phyloP scores from a whole-genome alignment of 2,797 vertebrate species.

The Rhyacichthys aspro region DNA sequence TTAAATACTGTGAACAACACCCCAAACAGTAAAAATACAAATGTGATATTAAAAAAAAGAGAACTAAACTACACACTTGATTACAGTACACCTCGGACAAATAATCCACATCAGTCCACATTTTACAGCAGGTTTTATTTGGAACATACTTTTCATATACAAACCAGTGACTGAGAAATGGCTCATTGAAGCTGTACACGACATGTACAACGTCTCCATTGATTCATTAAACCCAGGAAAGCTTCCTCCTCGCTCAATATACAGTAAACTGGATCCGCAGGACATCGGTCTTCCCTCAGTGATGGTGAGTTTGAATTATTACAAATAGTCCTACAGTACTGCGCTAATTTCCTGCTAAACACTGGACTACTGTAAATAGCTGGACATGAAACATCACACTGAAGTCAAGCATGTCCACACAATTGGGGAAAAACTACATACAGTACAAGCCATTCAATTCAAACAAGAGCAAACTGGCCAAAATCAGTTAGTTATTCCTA shows the following conservation, averaged over 20 bases:
- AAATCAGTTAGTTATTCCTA: constrained; percentile 68
- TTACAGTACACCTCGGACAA: not conserved
- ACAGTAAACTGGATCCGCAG: constrained; percentile 59
- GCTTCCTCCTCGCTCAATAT: constrained; percentile 48
- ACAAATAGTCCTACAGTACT: constrained; percentile 67
- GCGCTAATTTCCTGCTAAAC: constrained; percentile 74
- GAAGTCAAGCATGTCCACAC: constrained; percentile 72
- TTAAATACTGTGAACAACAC: no score
- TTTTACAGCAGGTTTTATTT: constrained; percentile 83
- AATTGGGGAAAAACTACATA: constrained; percentile 69
- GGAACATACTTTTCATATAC: constrained; percentile 80
- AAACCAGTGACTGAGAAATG: constrained; percentile 84
- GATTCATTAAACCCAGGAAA: constrained; percentile 36
- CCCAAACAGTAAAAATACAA: no score
- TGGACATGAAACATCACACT: constrained; percentile 72
- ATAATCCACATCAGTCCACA: constrained; percentile 46
- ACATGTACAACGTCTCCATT: constrained; percentile 58
- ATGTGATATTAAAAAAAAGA: no score
- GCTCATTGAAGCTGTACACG: constrained; percentile 77
- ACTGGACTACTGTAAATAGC: constrained; percentile 74
- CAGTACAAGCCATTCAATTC: constrained; percentile 75
- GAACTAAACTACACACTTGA: no score
- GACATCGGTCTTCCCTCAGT: constrained; percentile 45
- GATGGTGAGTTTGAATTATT: constrained; percentile 52
- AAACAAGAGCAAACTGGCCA: constrained; percentile 77